Conservation (phyloP, 2,797 vertebrate genomes). For the Hemitrygon akajei region DNA sequence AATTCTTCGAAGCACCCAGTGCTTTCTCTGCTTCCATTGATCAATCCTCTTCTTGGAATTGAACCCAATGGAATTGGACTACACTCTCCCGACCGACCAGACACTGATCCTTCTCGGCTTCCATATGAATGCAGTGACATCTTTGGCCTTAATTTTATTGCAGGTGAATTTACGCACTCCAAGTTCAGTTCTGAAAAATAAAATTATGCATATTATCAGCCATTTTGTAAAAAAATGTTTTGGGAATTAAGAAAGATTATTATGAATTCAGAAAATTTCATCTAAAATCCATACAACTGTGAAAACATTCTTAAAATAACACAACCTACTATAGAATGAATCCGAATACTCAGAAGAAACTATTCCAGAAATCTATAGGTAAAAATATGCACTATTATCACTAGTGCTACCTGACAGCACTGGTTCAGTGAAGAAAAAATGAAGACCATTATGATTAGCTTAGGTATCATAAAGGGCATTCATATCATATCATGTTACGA, state of each 20-base stretch:
- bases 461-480: too few relatives aligned
- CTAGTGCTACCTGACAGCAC: too few relatives aligned
- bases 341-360: background rate
- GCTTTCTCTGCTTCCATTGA: constrained; percentile 75
- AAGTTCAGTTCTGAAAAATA: constrained; percentile 76
- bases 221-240: constrained; percentile 3
- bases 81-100: constrained; percentile 61
- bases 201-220: background rate
- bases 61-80: constrained; percentile 68
- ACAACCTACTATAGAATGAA: background rate
- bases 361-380: background rate
- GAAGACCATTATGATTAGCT: background rate
- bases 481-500: background rate
- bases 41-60: constrained; percentile 72
- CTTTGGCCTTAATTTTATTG: constrained; percentile 71
- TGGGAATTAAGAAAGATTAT: background rate
- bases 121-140: constrained; percentile 63
- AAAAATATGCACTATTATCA: background rate
- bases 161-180: constrained; percentile 71
- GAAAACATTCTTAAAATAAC: background rate
- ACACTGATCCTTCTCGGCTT: constrained; percentile 68
- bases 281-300: background rate
- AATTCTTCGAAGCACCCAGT: constrained; percentile 87
- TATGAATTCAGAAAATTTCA: background rate
- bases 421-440: background rate